phyloP scores from a whole-genome alignment of 2,888 invertebrate genomes.

The Morpho achilles region DNA sequence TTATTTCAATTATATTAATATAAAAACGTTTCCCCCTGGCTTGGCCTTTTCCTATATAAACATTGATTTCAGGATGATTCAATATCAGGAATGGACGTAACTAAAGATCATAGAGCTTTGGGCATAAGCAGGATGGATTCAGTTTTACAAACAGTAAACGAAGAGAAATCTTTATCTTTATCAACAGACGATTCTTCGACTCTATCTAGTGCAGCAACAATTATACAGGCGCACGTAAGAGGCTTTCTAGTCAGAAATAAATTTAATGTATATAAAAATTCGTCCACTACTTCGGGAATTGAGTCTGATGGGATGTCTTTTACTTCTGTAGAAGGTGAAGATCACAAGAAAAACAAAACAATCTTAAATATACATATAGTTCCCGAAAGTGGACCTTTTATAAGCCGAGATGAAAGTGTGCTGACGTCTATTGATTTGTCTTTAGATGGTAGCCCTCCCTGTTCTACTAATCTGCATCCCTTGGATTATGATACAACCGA shows the following conservation, averaged over 20 bases:
- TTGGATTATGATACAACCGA: conserved; percentile 64
- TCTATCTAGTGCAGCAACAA: conserved; percentile 79
- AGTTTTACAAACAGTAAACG: conserved; percentile 73
- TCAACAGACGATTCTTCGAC: conserved; percentile 75
- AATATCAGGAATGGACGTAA: conserved; percentile 35
- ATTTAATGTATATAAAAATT: conserved; percentile 60
- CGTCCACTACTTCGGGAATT: conserved; percentile 54
- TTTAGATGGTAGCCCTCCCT: conserved; percentile 62
- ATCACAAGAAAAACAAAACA: conserved; percentile 56
- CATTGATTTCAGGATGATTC: conserved; percentile 47
- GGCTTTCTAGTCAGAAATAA: conserved; percentile 82
- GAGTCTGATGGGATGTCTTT: conserved; percentile 55
- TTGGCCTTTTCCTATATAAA: too few species aligned
- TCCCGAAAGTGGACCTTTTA: conserved; percentile 57
- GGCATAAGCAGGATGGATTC: conserved; percentile 69
- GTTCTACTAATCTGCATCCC: conserved; percentile 63
- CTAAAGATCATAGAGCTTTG: conserved; percentile 54
- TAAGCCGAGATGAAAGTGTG: conserved; percentile 67
- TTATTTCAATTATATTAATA: not conserved
- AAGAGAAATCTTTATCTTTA: conserved; percentile 70
- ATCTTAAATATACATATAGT: conserved; percentile 69
- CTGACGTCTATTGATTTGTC: conserved; percentile 66
- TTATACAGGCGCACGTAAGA: conserved; percentile 84
- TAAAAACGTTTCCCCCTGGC: too few species aligned
- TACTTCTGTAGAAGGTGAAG: conserved; percentile 50